Percentiles rank a stretch among this genome's conserved stretches.
phyloP scores from a whole-genome alignment of 2,888 invertebrate genomes.

The Tigriopus californicus region DNA sequence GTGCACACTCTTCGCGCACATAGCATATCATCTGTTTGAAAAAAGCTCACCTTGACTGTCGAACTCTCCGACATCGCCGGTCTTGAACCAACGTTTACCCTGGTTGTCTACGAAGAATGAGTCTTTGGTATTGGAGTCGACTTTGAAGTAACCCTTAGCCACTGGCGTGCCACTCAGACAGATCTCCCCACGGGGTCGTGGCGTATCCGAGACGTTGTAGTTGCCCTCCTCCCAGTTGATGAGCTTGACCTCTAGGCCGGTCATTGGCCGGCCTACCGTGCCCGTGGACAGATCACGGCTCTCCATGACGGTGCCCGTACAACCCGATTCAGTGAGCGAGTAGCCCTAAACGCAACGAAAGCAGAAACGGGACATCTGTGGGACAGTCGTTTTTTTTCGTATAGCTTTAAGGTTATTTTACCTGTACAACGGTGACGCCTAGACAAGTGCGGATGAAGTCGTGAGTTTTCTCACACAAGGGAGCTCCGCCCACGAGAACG shows the following conservation, averaged over 20 bases:
- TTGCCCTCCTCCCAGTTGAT: conserved; percentile 87
- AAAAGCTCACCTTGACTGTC: conserved; percentile 15
- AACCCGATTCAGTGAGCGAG: conserved; percentile 90
- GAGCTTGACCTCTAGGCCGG: conserved; percentile 50
- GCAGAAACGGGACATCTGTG: too few relatives aligned
- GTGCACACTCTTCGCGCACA: too few relatives aligned
- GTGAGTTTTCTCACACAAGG: conserved; percentile 84
- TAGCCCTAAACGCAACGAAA: too few relatives aligned
- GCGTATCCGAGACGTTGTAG: conserved; percentile 62
- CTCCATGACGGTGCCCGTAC: conserved; percentile 46
- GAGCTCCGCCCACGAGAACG: conserved; percentile 84
- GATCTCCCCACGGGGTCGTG: conserved; percentile 20
- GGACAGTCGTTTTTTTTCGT: too few relatives aligned
- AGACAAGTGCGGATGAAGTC: conserved; percentile 77
- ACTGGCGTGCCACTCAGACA: conserved; percentile 19
- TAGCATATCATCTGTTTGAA: too few relatives aligned
- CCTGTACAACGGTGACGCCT: conserved; percentile 65
- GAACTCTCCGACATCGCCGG: conserved; percentile 20
- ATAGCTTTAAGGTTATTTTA: too few relatives aligned
- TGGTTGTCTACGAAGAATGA: conserved; percentile 17
- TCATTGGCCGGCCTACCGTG: conserved; percentile 69
- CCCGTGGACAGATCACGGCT: conserved; percentile 42
- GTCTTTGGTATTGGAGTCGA: conserved; percentile 18
- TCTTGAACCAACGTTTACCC: conserved; percentile 18
- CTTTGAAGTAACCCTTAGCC: conserved; percentile 18